These are phyloP conservation scores for Lepus timidus DNA, from an alignment of 2,113 vertebrate genomes.

Conservation along the genomic window DNA sequence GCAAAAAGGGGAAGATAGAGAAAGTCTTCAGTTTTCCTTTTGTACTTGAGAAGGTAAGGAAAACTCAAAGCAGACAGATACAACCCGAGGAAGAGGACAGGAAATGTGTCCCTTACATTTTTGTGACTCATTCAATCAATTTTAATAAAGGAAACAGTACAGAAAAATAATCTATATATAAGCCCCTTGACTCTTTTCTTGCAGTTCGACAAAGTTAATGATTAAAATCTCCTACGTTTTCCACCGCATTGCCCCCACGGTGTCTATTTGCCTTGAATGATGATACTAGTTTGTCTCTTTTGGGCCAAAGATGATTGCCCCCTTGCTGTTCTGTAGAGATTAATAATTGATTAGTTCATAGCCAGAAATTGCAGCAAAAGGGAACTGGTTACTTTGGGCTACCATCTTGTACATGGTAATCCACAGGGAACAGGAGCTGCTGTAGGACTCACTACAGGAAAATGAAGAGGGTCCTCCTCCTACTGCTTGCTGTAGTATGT, in stretches of 20 bases:
- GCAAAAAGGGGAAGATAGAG: not conserved
- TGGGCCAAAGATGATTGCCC: constrained; percentile 77
- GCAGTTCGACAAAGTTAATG: constrained; percentile 82
- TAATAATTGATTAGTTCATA: constrained; percentile 83
- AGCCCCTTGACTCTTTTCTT: not conserved
- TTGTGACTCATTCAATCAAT: not conserved
- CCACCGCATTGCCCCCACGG: not conserved
- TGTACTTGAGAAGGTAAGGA: not conserved
- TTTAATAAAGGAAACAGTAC: not conserved
- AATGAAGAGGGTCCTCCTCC: constrained; percentile 79
- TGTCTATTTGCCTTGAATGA: constrained; percentile 77
- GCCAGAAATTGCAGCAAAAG: constrained; percentile 71
- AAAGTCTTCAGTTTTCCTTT: not conserved
- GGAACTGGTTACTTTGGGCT: rapidly evolving
- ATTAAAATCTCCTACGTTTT: constrained; percentile 67
- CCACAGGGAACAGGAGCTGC: not conserved
- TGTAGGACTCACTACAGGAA: not conserved
- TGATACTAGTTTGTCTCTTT: constrained; percentile 41
- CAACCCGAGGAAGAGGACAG: not conserved
- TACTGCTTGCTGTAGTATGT: constrained; percentile 75
- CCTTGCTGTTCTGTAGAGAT: constrained; percentile 37
- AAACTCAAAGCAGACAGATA: not conserved
- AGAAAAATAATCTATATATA: not conserved
- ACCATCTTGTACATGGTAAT: rapidly evolving
- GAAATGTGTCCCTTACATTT: not conserved